A percentile compares a stretch with the other conserved stretches of the same genome.
Conservation (phyloP, 2,797 vertebrate genomes). For the Rhyacichthys aspro region DNA sequence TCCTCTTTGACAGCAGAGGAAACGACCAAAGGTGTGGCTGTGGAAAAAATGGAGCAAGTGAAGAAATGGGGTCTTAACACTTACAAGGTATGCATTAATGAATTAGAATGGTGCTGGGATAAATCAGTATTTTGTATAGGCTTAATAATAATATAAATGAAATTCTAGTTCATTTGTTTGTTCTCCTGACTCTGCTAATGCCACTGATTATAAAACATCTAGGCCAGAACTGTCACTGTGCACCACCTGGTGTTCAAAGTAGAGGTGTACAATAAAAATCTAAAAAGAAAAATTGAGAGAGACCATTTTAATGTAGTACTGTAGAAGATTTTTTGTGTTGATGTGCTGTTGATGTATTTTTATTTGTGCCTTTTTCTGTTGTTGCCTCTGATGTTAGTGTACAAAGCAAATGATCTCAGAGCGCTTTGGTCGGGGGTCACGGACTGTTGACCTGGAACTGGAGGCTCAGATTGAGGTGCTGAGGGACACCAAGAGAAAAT, state of each 20-base stretch:
- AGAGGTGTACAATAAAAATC: not conserved
- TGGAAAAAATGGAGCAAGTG: slow-evolving; percentile 92
- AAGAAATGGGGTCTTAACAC: slow-evolving; percentile 97
- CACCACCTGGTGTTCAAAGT: not conserved
- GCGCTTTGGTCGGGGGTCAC: slow-evolving; percentile 92
- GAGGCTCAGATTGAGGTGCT: slow-evolving; percentile 95
- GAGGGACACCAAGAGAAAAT: slow-evolving; percentile 95
- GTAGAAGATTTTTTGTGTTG: not conserved
- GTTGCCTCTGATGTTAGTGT: slow-evolving; percentile 75
- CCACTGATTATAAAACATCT: not conserved
- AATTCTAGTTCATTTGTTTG: too few species aligned
- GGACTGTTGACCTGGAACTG: slow-evolving; percentile 94
- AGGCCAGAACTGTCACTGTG: not conserved
- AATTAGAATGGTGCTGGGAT: not conserved
- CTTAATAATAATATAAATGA: too few species aligned
- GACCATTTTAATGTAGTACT: too few species aligned
- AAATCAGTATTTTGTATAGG: not conserved
- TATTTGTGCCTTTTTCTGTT: not conserved
- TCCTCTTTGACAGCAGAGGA: slow-evolving; percentile 82
- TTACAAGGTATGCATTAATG: slow-evolving; percentile 84
- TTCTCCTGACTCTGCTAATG: too few species aligned
- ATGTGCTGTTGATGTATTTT: not conserved
- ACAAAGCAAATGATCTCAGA: slow-evolving; percentile 96
- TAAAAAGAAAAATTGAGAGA: not conserved
- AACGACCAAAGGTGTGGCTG: slow-evolving; percentile 86